A percentile compares a stretch with the other conserved stretches of the same genome.
These are phyloP conservation scores for Seriola dumerili DNA, from an alignment of 2,113 vertebrate species.

Conservation along the genomic window DNA sequence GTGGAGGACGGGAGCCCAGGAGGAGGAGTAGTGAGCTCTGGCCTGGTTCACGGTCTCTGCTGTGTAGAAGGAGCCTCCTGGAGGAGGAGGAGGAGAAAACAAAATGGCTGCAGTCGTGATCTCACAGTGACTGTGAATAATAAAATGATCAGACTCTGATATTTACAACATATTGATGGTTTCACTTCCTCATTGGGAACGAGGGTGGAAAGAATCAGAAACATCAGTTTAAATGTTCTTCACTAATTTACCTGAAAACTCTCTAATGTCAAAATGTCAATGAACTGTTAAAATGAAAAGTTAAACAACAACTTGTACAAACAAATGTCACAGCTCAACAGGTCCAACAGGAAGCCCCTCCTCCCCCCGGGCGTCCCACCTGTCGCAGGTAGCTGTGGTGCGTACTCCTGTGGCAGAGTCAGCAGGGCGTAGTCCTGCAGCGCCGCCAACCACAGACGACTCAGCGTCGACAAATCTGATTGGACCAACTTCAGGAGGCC, in stretches of 20 bases:
- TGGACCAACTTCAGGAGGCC: constrained; percentile 90
- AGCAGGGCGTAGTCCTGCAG: constrained; percentile 93
- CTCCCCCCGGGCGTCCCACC: constrained; percentile 78
- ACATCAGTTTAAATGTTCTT: too few relatives aligned
- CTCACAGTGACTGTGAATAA: too few relatives aligned
- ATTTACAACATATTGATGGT: too few relatives aligned
- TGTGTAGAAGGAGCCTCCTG: constrained; percentile 94
- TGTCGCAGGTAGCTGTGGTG: constrained; percentile 86
- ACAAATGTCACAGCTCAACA: too few relatives aligned
- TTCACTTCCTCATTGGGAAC: too few relatives aligned
- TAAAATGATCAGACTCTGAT: too few relatives aligned
- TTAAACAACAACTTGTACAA: too few relatives aligned
- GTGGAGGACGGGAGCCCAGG: constrained; percentile 93
- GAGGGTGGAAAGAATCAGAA: too few relatives aligned
- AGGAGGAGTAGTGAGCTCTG: constrained; percentile 88
- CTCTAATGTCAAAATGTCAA: too few relatives aligned
- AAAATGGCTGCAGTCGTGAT: too few relatives aligned
- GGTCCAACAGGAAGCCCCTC: background rate
- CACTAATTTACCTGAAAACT: too few relatives aligned
- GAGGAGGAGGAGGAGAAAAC: background rate
- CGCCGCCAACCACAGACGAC: constrained; percentile 92
- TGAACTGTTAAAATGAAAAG: too few relatives aligned
- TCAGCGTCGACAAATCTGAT: constrained; percentile 88
- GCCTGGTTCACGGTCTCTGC: constrained; percentile 90
- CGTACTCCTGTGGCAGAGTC: constrained; percentile 88